These are phyloP conservation scores for Sterrhoptilus dennistouni DNA, from an alignment of 2,113 vertebrate species.

Conservation along the genomic window DNA sequence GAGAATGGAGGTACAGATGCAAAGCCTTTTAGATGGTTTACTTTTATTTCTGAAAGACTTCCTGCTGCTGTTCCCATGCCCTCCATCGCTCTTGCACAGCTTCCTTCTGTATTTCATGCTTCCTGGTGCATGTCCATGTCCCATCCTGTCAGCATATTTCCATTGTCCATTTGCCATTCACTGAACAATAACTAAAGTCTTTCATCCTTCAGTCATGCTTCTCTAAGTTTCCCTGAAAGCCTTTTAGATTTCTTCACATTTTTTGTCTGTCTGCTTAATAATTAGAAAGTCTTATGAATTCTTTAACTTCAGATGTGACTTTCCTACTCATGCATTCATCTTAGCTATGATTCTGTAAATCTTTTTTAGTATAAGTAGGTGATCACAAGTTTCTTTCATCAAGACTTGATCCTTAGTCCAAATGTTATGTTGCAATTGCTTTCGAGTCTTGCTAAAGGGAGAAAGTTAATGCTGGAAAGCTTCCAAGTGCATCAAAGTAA, in stretches of 20 bases:
- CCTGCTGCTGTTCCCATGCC: background rate
- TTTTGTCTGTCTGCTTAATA: background rate
- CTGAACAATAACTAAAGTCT: background rate
- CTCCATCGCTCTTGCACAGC: background rate
- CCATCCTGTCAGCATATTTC: background rate
- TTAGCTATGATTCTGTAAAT: background rate
- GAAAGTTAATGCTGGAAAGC: background rate
- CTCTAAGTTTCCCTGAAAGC: background rate
- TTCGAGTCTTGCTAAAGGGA: background rate
- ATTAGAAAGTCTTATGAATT: background rate
- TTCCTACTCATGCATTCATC: background rate
- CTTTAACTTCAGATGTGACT: background rate
- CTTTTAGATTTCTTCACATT: background rate
- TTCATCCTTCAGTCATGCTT: background rate
- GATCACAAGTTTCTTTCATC: background rate
- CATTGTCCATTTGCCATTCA: background rate
- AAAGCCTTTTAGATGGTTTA: background rate
- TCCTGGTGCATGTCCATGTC: background rate
- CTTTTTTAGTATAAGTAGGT: background rate
- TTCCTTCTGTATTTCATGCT: background rate
- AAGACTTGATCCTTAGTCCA: background rate
- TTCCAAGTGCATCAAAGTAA: constrained; percentile 4
- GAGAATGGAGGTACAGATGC: background rate
- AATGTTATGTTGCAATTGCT: background rate
- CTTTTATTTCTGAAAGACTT: background rate